These are phyloP conservation scores for Aurelia aurita DNA, from an alignment of 30 jellyfish, hydroid and myxozoan genomes.

Conservation along the genomic window DNA sequence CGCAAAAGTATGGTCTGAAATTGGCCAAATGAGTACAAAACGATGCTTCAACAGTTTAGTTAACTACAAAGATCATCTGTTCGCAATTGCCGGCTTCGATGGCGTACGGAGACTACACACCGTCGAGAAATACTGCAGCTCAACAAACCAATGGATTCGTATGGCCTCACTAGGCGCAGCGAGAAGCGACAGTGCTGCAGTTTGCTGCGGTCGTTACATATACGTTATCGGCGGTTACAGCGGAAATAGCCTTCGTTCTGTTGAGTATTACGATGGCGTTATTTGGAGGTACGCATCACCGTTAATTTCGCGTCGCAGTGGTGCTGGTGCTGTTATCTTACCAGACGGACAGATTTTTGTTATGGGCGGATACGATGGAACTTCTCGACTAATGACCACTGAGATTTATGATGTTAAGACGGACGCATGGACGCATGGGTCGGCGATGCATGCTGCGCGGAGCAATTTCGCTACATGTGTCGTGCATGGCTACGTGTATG, in stretches of 20 bases:
- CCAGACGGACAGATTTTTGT: conserved; percentile 77
- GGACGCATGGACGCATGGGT: conserved; percentile 79
- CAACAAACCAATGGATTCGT: conserved; percentile 74
- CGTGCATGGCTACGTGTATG: conserved; percentile 63
- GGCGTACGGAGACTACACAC: conserved; percentile 75
- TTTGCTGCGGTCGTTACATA: conserved; percentile 46
- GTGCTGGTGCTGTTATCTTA: conserved; percentile 84
- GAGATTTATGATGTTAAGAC: conserved; percentile 71
- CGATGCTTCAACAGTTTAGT: conserved; percentile 81
- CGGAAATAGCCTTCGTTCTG: conserved; percentile 77
- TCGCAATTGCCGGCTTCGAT: conserved; percentile 88
- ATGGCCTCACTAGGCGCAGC: conserved; percentile 71
- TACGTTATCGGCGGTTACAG: conserved; percentile 88
- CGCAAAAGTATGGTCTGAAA: conserved; percentile 68
- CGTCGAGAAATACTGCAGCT: conserved; percentile 68
- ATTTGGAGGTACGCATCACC: conserved; percentile 73
- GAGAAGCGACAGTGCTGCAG: conserved; percentile 90
- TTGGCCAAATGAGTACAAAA: conserved; percentile 73
- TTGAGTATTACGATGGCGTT: conserved; percentile 80
- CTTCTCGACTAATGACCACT: conserved; percentile 61
- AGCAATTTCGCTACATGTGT: conserved; percentile 86
- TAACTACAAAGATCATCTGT: conserved; percentile 43
- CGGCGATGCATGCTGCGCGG: conserved; percentile 77
- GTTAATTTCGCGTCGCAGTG: conserved; percentile 79
- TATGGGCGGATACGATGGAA: conserved; percentile 90